Evolutionary conservation across 2,888 invertebrate species (phyloP), one percentile per base, ranked within the genome.

Genomic region (Epinotia ramella): DNA sequence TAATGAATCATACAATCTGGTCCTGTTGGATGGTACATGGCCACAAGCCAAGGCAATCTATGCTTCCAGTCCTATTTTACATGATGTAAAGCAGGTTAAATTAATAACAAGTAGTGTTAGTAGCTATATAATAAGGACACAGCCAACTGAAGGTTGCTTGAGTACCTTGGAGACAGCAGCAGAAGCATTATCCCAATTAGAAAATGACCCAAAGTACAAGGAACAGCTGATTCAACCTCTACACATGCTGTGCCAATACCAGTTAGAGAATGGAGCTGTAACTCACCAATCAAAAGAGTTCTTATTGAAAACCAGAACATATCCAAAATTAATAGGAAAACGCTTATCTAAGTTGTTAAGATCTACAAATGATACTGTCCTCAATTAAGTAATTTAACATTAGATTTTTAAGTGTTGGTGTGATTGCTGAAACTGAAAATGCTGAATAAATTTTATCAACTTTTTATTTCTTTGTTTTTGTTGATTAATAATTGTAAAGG

Each of bases 11-110:
- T 97, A 97, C 86, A 98, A 97, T 88, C 93, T 99, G 71, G 94
- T 99, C 63, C 91, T 99, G 60, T 95, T 99, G 79, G 99, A 99
- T 94, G 99, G 99, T 5, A 99, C 99, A 12, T 99, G 99, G 99
- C 97, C 98, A 0, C 99, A 99, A 90, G 98, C 99, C 3, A 98
- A 98, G 89, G 97, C 98, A 13, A 98, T 99, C 78, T 99, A 97
- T 91, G 96, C 97, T 67, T 96, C 97, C 78, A 98, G 98, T 87
- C 95, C 96, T 16, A 93, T 96, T 77, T 93, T 99, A 68, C 97
- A 97, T 82, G 92, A 94, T 72, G 90, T 98, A 76, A 96, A 95
- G 83, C 98, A 98, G 93, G 97, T 98, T 0, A 98, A 98, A 91
- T 94, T 99, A 68, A 92, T 97, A 62, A 95, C 96, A 13, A 95